These are phyloP conservation scores for Myotis brandtii DNA, from an alignment of 2,113 vertebrate genomes.

Conservation along the genomic window DNA sequence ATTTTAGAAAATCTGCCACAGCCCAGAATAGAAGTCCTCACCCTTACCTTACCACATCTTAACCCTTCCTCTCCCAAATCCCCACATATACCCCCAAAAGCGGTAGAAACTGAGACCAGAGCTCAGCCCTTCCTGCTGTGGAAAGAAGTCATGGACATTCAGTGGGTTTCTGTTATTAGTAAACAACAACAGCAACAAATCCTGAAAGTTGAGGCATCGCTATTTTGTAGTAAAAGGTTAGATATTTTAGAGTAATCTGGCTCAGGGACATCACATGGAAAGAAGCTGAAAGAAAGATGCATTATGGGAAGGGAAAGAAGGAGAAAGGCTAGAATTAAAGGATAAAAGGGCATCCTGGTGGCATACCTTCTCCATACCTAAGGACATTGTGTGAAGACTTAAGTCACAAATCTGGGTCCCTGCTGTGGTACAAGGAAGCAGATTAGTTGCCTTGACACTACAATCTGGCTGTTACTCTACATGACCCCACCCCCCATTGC, in stretches of 20 bases:
- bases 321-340: not conserved
- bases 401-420: not conserved
- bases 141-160: not conserved
- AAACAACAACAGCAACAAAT: not conserved
- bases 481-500: not conserved
- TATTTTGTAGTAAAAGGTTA: not conserved
- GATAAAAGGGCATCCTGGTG: not conserved
- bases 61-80: not conserved
- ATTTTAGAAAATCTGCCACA: no score
- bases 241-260: not conserved
- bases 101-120: not conserved
- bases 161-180: not conserved
- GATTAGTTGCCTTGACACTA: not conserved
- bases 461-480: not conserved
- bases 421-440: not conserved
- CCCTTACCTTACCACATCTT: no score
- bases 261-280: not conserved
- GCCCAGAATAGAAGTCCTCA: no score
- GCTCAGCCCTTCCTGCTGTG: not conserved
- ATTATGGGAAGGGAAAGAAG: not conserved
- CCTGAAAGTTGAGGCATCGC: not conserved
- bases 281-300: not conserved
- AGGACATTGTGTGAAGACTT: not conserved
- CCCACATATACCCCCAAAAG: accelerated
- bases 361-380: not conserved